Percentiles rank a stretch among this genome's conserved stretches.
phyloP scores from a whole-genome alignment of 2,113 vertebrate genomes.

The Procavia capensis region DNA sequence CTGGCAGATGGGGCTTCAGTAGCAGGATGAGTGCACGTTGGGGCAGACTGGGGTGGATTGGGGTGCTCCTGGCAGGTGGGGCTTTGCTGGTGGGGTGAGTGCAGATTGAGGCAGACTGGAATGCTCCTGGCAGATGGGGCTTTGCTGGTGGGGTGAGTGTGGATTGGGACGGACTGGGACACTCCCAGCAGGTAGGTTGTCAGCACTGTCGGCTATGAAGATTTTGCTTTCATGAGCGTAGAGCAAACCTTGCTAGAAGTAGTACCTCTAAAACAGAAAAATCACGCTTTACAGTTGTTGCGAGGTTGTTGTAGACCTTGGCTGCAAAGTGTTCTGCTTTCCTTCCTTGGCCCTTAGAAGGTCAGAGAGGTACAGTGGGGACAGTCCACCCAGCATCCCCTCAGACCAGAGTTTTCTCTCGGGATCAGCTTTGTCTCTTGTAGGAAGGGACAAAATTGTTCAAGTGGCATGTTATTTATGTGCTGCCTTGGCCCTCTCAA shows the following conservation, averaged over 20 bases:
- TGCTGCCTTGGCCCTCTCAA: not conserved
- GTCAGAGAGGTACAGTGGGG: not conserved
- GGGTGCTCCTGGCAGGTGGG: no score
- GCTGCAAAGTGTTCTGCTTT: not conserved
- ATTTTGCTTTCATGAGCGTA: not conserved
- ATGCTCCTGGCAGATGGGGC: no score
- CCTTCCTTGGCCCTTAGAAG: not conserved
- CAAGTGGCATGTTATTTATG: not conserved
- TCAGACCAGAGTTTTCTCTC: not conserved
- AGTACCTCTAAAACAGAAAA: no score
- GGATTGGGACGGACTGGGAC: no score
- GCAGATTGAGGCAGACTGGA: no score
- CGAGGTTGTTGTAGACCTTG: not conserved
- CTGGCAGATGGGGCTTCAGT: no score
- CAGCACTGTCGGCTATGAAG: not conserved
- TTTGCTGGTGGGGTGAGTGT: no score
- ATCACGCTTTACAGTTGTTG: not conserved
- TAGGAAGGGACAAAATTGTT: not conserved
- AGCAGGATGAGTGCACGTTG: no score
- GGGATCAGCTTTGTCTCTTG: not conserved
- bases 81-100: constrained; percentile 93
- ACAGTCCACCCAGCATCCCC: not conserved
- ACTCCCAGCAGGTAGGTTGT: not conserved
- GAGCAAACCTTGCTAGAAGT: not conserved
- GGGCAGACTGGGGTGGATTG: no score